Evolutionary conservation across 2,113 vertebrate genomes (phyloP), one percentile per base, ranked within the genome.

Genomic region (Pluvialis apricaria): DNA sequence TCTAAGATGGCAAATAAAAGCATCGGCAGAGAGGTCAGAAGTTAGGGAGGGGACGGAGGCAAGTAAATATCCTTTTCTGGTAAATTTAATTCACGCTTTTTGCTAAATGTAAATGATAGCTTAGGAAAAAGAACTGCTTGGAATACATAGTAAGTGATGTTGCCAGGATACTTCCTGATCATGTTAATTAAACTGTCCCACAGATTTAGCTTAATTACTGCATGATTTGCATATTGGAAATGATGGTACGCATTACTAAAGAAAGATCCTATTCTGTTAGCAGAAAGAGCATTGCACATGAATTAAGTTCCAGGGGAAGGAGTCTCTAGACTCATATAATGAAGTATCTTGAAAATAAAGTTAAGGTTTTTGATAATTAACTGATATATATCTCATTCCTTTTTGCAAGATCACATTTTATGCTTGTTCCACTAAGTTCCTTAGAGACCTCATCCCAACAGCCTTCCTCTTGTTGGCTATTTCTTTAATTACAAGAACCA

Each of bases 161-260:
- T 98, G 98, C 98, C 98, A 97, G 98, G 98, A 98, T 98, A 98
- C 97, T 85, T 97, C 91, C 88, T 93, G 96, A 96, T 96, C 95
- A 73, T 94, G 97, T 96, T 97, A 97, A 98, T 98, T 98, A 98
- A 97, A 97, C 95, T 97, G 97, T 97, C 98, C 97, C 96, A 95
- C 91, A 92, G 93, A 98, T 97, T 96, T 88, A 92, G 96, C 90
- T 93, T 98, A 98, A 98, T 98, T 97, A 96, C 96, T 92, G 61
- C 81, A 29, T 94, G 90, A 96, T 94, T 97, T 96, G 87, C 96
- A 94, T 97, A 79, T 78, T 95, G 78, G 91, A 76, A 91, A 85
- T 88, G 76, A 66, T 88, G 94, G 75, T 94, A 21, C 1, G 4
- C 55, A 34, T 94, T 95, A 62, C 94, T 95, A 68, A 96, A 97